Conservation (phyloP, 2,888 invertebrate species). For the Dendrolimus pini region DNA sequence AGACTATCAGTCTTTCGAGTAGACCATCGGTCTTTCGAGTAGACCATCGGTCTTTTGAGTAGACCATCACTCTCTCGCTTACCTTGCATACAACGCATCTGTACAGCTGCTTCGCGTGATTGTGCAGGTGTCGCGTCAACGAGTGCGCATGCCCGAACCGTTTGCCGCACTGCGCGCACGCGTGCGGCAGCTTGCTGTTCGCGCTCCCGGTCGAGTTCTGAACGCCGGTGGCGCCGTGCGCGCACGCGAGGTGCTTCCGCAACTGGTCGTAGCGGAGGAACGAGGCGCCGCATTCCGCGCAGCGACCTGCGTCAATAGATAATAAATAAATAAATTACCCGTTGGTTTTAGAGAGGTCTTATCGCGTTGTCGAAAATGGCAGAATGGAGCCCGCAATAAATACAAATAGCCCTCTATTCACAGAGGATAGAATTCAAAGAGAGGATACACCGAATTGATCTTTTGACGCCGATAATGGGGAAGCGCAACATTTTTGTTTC, state of each 20-base stretch:
- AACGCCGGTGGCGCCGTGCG: conserved; percentile 25
- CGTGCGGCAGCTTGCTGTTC: conserved; percentile 32
- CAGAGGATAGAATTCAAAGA: no score
- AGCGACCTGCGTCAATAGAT: conserved; percentile 35
- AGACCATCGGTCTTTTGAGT: background rate
- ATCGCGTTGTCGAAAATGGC: no score
- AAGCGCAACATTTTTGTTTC: no score
- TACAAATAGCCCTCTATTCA: no score
- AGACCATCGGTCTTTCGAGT: no score
- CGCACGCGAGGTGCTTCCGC: conserved; percentile 46
- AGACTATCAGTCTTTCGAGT: no score
- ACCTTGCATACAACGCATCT: conserved; percentile 69
- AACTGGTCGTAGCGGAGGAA: conserved; percentile 64
- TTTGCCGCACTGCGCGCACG: conserved; percentile 64
- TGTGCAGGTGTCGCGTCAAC: conserved; percentile 63
- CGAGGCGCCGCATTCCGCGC: conserved; percentile 43
- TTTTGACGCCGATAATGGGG: no score
- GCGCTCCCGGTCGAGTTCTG: background rate
- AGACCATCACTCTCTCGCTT: background rate
- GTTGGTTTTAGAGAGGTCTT: no score
- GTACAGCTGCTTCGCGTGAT: conserved; percentile 68
- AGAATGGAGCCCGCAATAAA: no score
- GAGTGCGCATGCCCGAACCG: conserved; percentile 61
- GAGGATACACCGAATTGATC: no score
- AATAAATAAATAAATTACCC: no score